Base-by-base conservation (phyloP, 2,113 vertebrate genomes). In the Hydrochoerus hydrochaeris region DNA sequence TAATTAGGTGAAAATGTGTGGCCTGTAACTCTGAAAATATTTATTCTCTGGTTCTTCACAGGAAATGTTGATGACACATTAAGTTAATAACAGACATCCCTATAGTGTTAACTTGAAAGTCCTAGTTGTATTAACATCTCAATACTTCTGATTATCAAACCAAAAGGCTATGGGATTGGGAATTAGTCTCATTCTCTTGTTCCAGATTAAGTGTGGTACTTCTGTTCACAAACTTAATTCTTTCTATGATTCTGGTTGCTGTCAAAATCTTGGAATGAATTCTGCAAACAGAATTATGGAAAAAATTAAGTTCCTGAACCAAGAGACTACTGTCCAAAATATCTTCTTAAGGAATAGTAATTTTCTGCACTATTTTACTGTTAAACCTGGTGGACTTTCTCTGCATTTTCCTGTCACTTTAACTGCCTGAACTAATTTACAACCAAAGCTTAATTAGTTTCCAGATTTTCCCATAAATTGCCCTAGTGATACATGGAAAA, bases 371-470 rank as follows among this genome's bases (percentile, higher is more conserved):
- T 28, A n/a, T 24, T 10, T 9, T 20, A 17, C 38, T 24, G 90
- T 88, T 73, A 86, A 24, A 28, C 92, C 85, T n/a, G 20, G 20
- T 77, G 0, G 41, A 91, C 35, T 13, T 46, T 9, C 32, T 75
- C 17, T 46, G 5, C 3, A 17, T 71, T 91, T 94, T 30, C 44
- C 13, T 87, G 91, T 95, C 28, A 95, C 8, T 78, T 94, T 49
- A 52, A 9, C 93, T 96, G 44, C 83, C 89, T 96, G 62, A 97
- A 89, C 67, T 97, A 97, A 97, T 91, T 96, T 97, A 95, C 1
- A 97, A 19, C 49, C 1, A 54, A 95, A 90, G 41, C 60, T 96
- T 96, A 93, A 93, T 97, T 97, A 96, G 58, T 78, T 96, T 57
- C 87, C 73, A 91, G 57, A 14, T 30, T 96, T 9, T 85, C 44